Evolutionary conservation across 1,140 invertebrate genomes (phyloP), one percentile per base, ranked within the genome.

Genomic region (Popillia japonica): DNA sequence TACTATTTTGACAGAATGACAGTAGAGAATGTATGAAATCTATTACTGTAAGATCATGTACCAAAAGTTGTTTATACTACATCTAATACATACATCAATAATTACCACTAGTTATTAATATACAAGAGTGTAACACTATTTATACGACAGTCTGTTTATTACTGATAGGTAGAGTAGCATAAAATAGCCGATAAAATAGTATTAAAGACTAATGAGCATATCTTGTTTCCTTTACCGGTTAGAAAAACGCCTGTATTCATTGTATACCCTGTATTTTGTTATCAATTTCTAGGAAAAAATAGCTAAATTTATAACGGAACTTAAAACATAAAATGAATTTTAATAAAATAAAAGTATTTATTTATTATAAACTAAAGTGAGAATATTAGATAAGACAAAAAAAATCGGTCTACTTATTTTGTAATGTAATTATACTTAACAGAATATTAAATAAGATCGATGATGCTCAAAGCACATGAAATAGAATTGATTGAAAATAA

Each of bases 331-430:
- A 77, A 41, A 64, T 48, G 75, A 9, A 55, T 55, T 34, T 76
- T 55, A 77, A 76, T 79, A 81, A 79, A 14, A 78, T 78, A 77
- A 75, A 80, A 76, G 61, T 82, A 81, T 81, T 82, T 82, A 83
- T 82, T 81, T 81, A 79, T 83, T 77, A 80, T 78, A 68, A 78
- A 77, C 76, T 77, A 79, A 81, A 81, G 82, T 82, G 81, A 83
- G 80, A 83, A 72, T 78, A 80, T 78, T 78, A 79, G 82, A 79
- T 77, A 82, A 76, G 44, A 76, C 40, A 42, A 76, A 76, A 74
- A 74, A 27, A 48, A 44, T 42, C 74, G 74, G 74, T 76, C 74
- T 76, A 76, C 74, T 76, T 76, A 76, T 76, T 76, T 76, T 76
- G 42, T 76, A 44, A 55, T 14, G 44, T 34, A 76, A 55, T 76